Evolutionary conservation across 2,888 invertebrate species (phyloP).

Genomic region (Nezara viridula): DNA sequence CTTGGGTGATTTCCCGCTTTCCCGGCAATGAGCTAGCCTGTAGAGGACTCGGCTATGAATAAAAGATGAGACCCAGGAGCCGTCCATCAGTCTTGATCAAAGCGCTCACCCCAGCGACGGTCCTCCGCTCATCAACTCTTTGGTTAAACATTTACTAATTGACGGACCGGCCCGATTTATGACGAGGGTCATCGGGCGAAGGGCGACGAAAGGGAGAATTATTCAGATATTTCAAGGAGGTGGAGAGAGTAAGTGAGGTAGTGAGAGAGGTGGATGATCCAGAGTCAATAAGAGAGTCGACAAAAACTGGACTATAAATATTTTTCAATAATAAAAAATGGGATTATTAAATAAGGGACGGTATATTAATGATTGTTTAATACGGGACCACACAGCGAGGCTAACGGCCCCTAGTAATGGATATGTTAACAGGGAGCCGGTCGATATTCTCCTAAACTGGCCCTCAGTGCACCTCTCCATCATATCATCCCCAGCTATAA

Average conservation of each 20-base stretch:
- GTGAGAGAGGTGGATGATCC: background rate
- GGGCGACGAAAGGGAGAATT: constrained; percentile 58
- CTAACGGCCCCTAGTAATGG: constrained; percentile 51
- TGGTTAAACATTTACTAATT: constrained; percentile 49
- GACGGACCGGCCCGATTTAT: background rate
- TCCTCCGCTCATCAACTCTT: constrained; percentile 28
- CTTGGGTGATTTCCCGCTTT: constrained; percentile 9
- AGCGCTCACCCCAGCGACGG: constrained; percentile 1
- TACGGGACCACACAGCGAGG: constrained; percentile 49
- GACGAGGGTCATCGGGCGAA: constrained; percentile 4
- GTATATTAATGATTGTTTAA: constrained; percentile 59
- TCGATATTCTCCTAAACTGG: background rate
- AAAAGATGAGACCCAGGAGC: constrained; percentile 47
- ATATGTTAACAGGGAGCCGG: constrained; percentile 43
- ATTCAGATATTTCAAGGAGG: constrained; percentile 55
- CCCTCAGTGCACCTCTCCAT: background rate
- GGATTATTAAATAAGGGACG: constrained; percentile 58
- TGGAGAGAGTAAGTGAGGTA: background rate
- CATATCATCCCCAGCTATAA: background rate
- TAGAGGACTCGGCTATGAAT: constrained; percentile 1
- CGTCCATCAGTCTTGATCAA: constrained; percentile 51
- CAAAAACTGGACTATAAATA: constrained; percentile 54
- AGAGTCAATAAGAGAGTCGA: constrained; percentile 19
- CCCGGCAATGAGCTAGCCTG: background rate
- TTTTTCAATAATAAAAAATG: constrained; percentile 59